Conservation (phyloP, 2,888 invertebrate species). For the Drosophila flavopinicola region DNA sequence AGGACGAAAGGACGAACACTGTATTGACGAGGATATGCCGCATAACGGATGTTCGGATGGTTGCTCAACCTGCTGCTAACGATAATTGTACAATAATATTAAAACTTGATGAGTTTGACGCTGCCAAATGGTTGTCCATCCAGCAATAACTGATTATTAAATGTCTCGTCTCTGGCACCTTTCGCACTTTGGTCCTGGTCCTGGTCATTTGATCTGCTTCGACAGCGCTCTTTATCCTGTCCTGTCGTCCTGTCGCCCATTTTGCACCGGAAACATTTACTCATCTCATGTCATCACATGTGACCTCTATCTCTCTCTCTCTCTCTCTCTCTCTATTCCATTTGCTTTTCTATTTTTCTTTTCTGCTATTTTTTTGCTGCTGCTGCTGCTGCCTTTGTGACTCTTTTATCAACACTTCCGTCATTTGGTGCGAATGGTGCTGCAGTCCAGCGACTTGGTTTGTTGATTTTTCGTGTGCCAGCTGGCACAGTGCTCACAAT, state of each 20-base stretch:
- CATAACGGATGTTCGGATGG: slow-evolving; percentile 4
- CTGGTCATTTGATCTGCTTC: slow-evolving; percentile 60
- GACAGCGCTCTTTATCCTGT: slow-evolving; percentile 37
- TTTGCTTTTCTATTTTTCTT: slow-evolving; percentile 16
- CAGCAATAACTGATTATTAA: slow-evolving; percentile 41
- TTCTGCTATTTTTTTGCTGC: slow-evolving; percentile 1
- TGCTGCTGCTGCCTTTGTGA: slow-evolving; percentile 60
- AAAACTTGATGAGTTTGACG: slow-evolving; percentile 67
- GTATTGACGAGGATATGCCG: slow-evolving; percentile 2
- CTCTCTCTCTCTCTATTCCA: slow-evolving; percentile 6
- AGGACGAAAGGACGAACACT: slow-evolving; percentile 16
- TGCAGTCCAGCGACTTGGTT: slow-evolving; percentile 45
- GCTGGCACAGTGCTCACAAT: slow-evolving; percentile 36
- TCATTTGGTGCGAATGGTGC: slow-evolving; percentile 54
- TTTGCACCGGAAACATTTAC: slow-evolving; percentile 61
- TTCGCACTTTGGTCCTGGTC: slow-evolving; percentile 7
- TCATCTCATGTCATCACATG: slow-evolving; percentile 41
- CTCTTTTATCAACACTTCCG: slow-evolving; percentile 73
- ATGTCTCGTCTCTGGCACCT: too few relatives aligned
- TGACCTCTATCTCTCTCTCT: slow-evolving; percentile 1
- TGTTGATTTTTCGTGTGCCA: slow-evolving; percentile 58
- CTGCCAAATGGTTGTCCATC: slow-evolving; percentile 18
- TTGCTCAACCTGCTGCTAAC: slow-evolving; percentile 18
- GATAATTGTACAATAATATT: slow-evolving; percentile 63
- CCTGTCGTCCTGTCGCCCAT: slow-evolving; percentile 30